These are phyloP conservation scores for Sandelia bainsii DNA, from an alignment of 2,797 vertebrate genomes.

Conservation along the genomic window DNA sequence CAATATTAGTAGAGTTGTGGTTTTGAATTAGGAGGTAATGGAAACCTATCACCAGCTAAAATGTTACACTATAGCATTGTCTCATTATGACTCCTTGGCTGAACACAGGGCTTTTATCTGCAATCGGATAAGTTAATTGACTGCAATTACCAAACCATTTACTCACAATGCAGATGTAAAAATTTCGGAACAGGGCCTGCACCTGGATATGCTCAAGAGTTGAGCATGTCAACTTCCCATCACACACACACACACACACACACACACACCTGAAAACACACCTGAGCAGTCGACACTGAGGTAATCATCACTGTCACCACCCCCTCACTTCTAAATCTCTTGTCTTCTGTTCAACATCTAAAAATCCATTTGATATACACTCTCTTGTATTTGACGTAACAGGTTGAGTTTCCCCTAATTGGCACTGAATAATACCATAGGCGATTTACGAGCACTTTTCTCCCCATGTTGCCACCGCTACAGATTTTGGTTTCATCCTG, in stretches of 20 bases:
- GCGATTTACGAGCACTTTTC: constrained; percentile 69
- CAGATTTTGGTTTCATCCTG: constrained; percentile 80
- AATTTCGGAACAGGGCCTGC: constrained; percentile 50
- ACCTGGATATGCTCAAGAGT: constrained; percentile 65
- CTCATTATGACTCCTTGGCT: constrained; percentile 59
- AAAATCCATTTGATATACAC: constrained; percentile 77
- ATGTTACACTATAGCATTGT: constrained; percentile 37
- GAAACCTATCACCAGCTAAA: constrained; percentile 53
- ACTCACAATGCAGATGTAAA: constrained; percentile 57
- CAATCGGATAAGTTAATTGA: constrained; percentile 76
- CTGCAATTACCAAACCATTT: constrained; percentile 62
- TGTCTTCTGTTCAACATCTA: constrained; percentile 52
- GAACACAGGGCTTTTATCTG: constrained; percentile 56
- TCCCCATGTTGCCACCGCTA: constrained; percentile 28
- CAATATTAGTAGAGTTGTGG: constrained; percentile 19
- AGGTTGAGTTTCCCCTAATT: constrained; percentile 84
- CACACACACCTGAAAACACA: constrained; percentile 64
- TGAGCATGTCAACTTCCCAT: constrained; percentile 46
- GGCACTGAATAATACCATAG: constrained; percentile 74
- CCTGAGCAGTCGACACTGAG: constrained; percentile 57
- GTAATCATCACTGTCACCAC: constrained; percentile 60
- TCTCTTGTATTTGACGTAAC: constrained; percentile 65
- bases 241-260: constrained; percentile 35
- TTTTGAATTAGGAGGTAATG: constrained; percentile 56
- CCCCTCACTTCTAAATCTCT: constrained; percentile 28